Conservation (phyloP, 2,113 vertebrate genomes). For the Variabilichromis moorii region DNA sequence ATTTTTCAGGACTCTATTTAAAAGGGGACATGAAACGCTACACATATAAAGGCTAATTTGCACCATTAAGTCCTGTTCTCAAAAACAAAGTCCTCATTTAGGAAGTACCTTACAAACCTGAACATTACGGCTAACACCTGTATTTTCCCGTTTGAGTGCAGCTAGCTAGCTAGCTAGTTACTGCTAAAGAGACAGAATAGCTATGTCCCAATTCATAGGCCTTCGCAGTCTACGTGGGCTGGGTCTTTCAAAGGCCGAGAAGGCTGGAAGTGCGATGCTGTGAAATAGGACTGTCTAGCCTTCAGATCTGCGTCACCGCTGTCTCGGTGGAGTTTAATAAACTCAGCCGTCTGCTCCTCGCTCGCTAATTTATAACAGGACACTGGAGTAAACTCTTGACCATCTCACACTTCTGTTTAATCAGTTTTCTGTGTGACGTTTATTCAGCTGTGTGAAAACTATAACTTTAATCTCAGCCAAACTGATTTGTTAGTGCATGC, state of each 20-base stretch:
- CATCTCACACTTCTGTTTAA: background rate
- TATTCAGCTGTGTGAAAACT: background rate
- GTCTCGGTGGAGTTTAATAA: background rate
- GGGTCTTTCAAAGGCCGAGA: background rate
- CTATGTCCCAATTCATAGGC: background rate
- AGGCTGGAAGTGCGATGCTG: background rate
- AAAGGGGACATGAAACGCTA: background rate
- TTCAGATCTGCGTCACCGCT: background rate
- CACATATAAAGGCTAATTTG: background rate
- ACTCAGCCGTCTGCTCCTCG: background rate
- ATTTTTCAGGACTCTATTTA: background rate
- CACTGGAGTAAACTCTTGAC: background rate
- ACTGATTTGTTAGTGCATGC: background rate
- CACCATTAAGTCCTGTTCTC: background rate
- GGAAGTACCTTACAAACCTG: background rate
- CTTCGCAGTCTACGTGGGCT: background rate
- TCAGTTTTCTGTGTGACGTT: background rate
- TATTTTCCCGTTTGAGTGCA: background rate
- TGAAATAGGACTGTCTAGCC: background rate
- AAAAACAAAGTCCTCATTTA: background rate
- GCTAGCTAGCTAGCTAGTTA: background rate
- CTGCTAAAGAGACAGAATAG: background rate
- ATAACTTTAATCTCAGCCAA: background rate
- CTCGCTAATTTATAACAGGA: background rate
- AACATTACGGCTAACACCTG: background rate